Evolutionary conservation across 2,113 vertebrate species (phyloP).

Genomic region (Ploceus nigricollis): DNA sequence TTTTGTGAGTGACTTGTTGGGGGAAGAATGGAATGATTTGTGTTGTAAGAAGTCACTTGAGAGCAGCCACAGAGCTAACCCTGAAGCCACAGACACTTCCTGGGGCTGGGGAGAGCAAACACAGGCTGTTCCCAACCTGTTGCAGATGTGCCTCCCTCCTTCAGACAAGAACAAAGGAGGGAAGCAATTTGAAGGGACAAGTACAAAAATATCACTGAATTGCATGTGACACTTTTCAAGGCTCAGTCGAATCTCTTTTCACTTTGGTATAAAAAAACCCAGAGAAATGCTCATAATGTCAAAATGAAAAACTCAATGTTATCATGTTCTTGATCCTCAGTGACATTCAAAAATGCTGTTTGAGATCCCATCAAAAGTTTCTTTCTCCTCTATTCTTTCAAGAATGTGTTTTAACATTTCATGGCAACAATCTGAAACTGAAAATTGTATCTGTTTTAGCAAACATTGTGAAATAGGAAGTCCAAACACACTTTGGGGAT

Average conservation of each 20-base stretch:
- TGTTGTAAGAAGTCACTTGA: not conserved
- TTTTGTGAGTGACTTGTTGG: not conserved
- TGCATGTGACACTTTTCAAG: not conserved
- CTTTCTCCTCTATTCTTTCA: not conserved
- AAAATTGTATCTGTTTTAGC: not conserved
- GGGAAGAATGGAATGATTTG: not conserved
- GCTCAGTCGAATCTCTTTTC: slow-evolving; percentile 24
- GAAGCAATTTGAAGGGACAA: not conserved
- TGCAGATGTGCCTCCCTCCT: not conserved
- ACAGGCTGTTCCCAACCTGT: not conserved
- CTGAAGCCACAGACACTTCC: not conserved
- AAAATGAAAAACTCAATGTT: slow-evolving; percentile 16
- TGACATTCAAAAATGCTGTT: not conserved
- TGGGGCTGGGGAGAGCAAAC: not conserved
- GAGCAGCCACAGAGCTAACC: not conserved
- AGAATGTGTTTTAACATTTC: not conserved
- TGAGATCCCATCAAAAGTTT: slow-evolving; percentile 13
- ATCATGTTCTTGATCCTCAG: not conserved
- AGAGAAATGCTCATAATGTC: not conserved
- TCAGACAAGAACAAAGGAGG: not conserved
- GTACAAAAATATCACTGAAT: not conserved
- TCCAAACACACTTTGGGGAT: not conserved
- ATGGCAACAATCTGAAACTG: not conserved
- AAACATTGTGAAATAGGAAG: not conserved
- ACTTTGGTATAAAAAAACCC: not conserved